Evolutionary conservation across 1,140 invertebrate genomes (phyloP).

Genomic region (Mercenaria mercenaria): DNA sequence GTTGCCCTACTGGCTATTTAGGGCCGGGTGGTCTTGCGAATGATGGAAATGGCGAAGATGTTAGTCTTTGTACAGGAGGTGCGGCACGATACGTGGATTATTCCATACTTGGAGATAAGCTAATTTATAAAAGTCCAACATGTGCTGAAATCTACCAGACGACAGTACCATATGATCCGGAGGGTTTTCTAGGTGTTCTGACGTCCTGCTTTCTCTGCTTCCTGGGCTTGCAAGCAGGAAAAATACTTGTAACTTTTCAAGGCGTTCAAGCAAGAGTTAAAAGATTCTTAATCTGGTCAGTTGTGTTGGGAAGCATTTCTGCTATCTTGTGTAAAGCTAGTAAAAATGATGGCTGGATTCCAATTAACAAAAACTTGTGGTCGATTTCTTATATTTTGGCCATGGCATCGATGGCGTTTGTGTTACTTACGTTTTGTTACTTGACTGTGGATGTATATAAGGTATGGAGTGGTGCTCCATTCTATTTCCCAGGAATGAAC

Average conservation of each 20-base stretch:
- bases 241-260: slow-evolving; percentile 89
- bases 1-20: slow-evolving; percentile 89
- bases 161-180: slow-evolving; percentile 92
- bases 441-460: slow-evolving; percentile 91
- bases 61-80: slow-evolving; percentile 93
- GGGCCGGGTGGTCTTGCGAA: slow-evolving; percentile 93
- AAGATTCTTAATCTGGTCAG: slow-evolving; percentile 89
- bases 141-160: slow-evolving; percentile 90
- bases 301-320: slow-evolving; percentile 85
- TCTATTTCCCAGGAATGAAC: slow-evolving; percentile 94
- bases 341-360: slow-evolving; percentile 92
- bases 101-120: slow-evolving; percentile 90
- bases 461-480: slow-evolving; percentile 93
- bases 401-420: slow-evolving; percentile 90
- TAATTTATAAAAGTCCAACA: slow-evolving; percentile 91
- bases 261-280: slow-evolving; percentile 89
- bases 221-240: slow-evolving; percentile 88
- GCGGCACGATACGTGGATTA: slow-evolving; percentile 93
- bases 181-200: slow-evolving; percentile 91
- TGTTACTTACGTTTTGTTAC: slow-evolving; percentile 91
- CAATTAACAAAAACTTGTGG: slow-evolving; percentile 96
- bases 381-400: slow-evolving; percentile 94
- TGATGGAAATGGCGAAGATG: slow-evolving; percentile 87
- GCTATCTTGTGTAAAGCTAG: slow-evolving; percentile 91
- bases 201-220: slow-evolving; percentile 89